Conservation (phyloP, 2,888 invertebrate species). For the Dastarcus helophoroides region DNA sequence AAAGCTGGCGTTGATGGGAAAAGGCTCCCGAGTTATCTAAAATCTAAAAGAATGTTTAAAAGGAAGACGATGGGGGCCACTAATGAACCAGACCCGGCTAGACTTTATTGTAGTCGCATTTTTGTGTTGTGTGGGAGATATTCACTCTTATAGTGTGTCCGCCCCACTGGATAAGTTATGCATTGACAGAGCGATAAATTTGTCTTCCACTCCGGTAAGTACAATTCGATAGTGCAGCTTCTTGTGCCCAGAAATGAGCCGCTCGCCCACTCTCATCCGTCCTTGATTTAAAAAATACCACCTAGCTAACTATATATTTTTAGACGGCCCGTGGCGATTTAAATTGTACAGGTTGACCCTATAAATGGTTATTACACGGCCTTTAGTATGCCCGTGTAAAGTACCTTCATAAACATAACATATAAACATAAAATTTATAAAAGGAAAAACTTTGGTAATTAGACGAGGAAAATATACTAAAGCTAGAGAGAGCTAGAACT, state of each 20-base stretch:
- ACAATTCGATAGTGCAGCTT: slow-evolving; percentile 25
- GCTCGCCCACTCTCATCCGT: slow-evolving; percentile 11
- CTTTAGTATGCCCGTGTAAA: too few relatives aligned
- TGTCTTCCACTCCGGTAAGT: slow-evolving; percentile 19
- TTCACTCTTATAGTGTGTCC: slow-evolving; percentile 23
- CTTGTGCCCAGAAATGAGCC: slow-evolving; percentile 24
- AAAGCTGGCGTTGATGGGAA: too few relatives aligned
- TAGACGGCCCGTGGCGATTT: too few relatives aligned
- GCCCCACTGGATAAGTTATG: slow-evolving; percentile 28
- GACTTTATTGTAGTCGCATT: slow-evolving; percentile 15
- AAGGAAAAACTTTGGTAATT: too few relatives aligned
- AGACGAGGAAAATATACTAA: too few relatives aligned
- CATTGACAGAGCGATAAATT: slow-evolving; percentile 31
- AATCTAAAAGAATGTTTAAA: not conserved
- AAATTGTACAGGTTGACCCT: too few relatives aligned
- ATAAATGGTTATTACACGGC: too few relatives aligned
- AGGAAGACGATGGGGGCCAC: slow-evolving; percentile 14
- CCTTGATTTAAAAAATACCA: not conserved
- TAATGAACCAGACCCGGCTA: slow-evolving; percentile 15
- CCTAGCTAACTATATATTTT: too few relatives aligned
- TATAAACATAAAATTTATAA: too few relatives aligned
- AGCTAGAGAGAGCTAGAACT: too few relatives aligned
- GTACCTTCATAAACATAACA: too few relatives aligned
- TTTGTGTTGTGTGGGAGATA: slow-evolving; percentile 26
- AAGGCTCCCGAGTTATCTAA: slow-evolving; percentile 1